Base-by-base conservation (phyloP, 2,888 invertebrate species). In the Thyatira batis region DNA sequence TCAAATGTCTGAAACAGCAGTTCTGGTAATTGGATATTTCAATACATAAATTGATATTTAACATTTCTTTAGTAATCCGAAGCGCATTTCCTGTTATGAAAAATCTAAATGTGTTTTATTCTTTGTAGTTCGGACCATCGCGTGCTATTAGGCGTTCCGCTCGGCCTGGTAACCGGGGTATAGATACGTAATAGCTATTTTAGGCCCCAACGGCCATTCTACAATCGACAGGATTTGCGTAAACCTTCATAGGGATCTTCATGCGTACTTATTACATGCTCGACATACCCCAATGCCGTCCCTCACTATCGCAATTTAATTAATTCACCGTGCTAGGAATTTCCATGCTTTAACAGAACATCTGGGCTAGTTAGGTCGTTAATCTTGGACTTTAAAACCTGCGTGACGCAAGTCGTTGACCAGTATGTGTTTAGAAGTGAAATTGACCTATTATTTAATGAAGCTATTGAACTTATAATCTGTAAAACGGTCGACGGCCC, bases 331-430 rank as follows among this genome's bases (percentile, higher is more conserved):
- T 57, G 48, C 58, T 58, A 46, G 55, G 58, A 61, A 54, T 62
- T 49, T 45, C 55, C 60, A 53, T 52, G 61, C 63, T 63, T 13
- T 6, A 63, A 55, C 59, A 60, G 58, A 64, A 66, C 58, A 60
- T 55, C 66, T 61, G 66, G 48, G 20, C 27, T 27, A 57, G 20
- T 49, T 48, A 59, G 69, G 68, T 69, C 66, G 55, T 69, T 68
- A 68, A 63, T 74, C 71, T 60, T 58, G 60, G 50, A 50, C 49
- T 61, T 51, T 53, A 63, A 65, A 68, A 59, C 65, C 73, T 77
- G 72, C 68, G 76, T 76, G 77, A 74, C 76, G 76, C 72, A 53
- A 71, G 54, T 64, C 58, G 65, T 62, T 62, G 61, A 56, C 58
- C 63, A 55, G 54, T 53, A 61, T 61, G 65, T 65, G 68, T 68